Percentiles rank a stretch among this genome's conserved stretches.
phyloP scores from a whole-genome alignment of 37 sponge, comb jelly and placozoan species.

The Bolinopsis microptera region DNA sequence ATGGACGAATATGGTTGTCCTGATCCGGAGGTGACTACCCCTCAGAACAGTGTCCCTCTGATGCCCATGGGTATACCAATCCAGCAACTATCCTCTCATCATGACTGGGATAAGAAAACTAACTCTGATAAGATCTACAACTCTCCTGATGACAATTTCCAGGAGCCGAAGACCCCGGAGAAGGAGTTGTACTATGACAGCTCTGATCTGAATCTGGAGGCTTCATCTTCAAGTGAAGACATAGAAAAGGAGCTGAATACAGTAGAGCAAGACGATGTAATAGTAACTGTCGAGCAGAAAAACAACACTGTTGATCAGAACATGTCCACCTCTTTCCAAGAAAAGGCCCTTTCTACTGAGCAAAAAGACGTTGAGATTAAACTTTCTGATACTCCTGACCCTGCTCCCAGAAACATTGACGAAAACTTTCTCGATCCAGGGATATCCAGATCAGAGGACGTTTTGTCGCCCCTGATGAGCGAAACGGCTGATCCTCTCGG shows the following conservation, averaged over 20 bases:
- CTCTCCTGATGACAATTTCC: slow-evolving; percentile 32
- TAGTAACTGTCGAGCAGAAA: background rate
- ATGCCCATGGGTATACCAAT: background rate
- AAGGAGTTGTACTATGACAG: slow-evolving; percentile 34
- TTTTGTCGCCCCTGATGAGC: background rate
- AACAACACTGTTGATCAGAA: background rate
- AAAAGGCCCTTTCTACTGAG: background rate
- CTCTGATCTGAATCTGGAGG: background rate
- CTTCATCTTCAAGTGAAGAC: background rate
- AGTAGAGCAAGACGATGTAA: background rate
- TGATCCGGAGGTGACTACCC: background rate
- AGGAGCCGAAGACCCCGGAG: background rate
- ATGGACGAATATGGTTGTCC: background rate
- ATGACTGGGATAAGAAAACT: background rate
- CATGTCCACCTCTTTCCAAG: background rate
- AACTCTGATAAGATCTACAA: background rate
- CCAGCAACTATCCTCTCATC: background rate
- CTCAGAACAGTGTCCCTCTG: background rate
- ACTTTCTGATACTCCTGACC: background rate
- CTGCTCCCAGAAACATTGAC: background rate
- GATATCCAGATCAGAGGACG: background rate
- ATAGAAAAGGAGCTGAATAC: slow-evolving; percentile 22
- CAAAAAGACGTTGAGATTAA: background rate
- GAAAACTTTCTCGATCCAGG: background rate
- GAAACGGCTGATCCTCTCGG: background rate